These are phyloP conservation scores for Mythimna vitellina DNA, from an alignment of 2,888 invertebrate genomes.

Conservation along the genomic window DNA sequence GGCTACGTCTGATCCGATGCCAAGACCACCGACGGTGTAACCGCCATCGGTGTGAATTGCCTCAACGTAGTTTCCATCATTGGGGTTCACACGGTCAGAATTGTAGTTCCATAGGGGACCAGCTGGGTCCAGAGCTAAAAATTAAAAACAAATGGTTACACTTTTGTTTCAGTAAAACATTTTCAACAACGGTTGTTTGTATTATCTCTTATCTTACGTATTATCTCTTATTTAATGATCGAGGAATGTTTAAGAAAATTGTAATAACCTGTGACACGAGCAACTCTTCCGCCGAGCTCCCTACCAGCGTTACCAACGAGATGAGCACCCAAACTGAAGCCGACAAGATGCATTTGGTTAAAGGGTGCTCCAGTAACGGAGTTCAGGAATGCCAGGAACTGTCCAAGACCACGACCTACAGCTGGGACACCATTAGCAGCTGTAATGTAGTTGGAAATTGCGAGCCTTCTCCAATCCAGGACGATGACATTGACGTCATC, in stretches of 20 bases:
- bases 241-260: background rate
- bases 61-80: constrained; percentile 81
- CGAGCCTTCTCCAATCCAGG: constrained; percentile 78
- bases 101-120: constrained; percentile 71
- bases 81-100: constrained; percentile 61
- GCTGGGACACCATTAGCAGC: constrained; percentile 75
- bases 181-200: background rate
- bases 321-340: constrained; percentile 85
- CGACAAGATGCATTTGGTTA: constrained; percentile 78
- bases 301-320: constrained; percentile 80
- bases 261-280: constrained; percentile 77
- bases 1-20: constrained; percentile 83
- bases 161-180: background rate
- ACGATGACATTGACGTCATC: constrained; percentile 77
- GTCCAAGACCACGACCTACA: constrained; percentile 79
- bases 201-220: background rate
- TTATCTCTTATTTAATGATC: background rate
- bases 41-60: constrained; percentile 75
- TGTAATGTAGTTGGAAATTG: constrained; percentile 69
- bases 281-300: constrained; percentile 70
- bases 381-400: constrained; percentile 76
- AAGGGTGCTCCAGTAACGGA: constrained; percentile 68
- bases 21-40: constrained; percentile 78
- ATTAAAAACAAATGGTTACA: background rate
- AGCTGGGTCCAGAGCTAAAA: constrained; percentile 62